These are phyloP conservation scores for Cephus rjabovi DNA, from an alignment of 2,888 invertebrate species.

Conservation along the genomic window DNA sequence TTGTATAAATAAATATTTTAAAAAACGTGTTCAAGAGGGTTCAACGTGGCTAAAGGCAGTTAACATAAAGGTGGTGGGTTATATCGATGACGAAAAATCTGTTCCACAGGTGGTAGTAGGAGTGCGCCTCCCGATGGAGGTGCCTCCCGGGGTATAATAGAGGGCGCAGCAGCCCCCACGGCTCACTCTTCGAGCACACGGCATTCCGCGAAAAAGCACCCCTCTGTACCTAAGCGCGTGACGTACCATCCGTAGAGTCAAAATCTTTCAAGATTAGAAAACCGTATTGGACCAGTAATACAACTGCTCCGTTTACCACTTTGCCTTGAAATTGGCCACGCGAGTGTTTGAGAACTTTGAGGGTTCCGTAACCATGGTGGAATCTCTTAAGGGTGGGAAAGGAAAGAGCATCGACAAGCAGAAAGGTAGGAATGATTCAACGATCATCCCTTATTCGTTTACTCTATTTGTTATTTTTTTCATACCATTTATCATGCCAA, in stretches of 20 bases:
- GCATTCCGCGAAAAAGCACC: constrained; percentile 38
- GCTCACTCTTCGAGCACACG: constrained; percentile 51
- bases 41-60: not conserved
- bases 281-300: not conserved
- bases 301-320: not conserved
- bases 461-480: not conserved
- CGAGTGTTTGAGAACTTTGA: not conserved
- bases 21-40: not conserved
- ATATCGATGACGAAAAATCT: constrained; percentile 16
- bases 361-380: not conserved
- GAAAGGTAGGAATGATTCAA: not conserved
- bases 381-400: not conserved
- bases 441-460: not conserved
- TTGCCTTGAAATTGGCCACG: not conserved
- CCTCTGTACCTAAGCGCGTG: not conserved
- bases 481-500: not conserved
- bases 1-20: too few species aligned
- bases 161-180: constrained; percentile 54
- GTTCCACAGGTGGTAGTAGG: constrained; percentile 49
- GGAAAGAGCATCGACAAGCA: not conserved
- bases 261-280: not conserved
- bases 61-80: constrained; percentile 26
- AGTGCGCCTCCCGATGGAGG: constrained; percentile 35
- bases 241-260: not conserved
- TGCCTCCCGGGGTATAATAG: constrained; percentile 59